A percentile compares a stretch with the other conserved stretches of the same genome.
These are phyloP conservation scores for Trichonephila clavipes DNA, from an alignment of 1,140 invertebrate species.

Conservation along the genomic window DNA sequence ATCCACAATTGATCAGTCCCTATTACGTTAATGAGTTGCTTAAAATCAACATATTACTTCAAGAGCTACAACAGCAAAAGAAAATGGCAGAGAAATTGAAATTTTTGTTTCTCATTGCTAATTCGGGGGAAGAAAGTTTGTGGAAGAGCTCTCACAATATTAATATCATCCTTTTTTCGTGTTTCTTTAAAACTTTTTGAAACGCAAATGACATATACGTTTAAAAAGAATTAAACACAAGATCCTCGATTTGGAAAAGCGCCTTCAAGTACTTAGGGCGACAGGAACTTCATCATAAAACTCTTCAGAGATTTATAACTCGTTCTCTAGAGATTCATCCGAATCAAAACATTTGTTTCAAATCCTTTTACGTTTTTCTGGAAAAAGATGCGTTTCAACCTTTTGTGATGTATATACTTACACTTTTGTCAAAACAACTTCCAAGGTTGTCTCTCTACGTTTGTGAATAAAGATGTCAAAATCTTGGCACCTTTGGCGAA, in stretches of 20 bases:
- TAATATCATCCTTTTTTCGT: no score
- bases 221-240: no score
- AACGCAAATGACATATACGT: no score
- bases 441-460: slow-evolving; percentile 28
- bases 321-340: neutral
- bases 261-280: neutral
- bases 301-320: neutral
- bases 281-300: neutral
- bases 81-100: no score
- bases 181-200: no score
- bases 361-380: slow-evolving; percentile 6
- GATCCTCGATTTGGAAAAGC: neutral
- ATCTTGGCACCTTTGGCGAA: slow-evolving; percentile 36
- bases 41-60: no score
- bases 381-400: neutral
- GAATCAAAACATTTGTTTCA: slow-evolving; percentile 21
- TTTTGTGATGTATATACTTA: neutral
- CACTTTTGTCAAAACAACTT: neutral
- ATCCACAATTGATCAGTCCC: no score
- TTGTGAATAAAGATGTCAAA: slow-evolving; percentile 55
- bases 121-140: no score
- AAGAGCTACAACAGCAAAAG: no score
- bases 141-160: no score
- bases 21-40: no score
- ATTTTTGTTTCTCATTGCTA: no score